Evolutionary conservation across 2,797 vertebrate genomes (phyloP).

Genomic region (Epinephelus malabaricus): DNA sequence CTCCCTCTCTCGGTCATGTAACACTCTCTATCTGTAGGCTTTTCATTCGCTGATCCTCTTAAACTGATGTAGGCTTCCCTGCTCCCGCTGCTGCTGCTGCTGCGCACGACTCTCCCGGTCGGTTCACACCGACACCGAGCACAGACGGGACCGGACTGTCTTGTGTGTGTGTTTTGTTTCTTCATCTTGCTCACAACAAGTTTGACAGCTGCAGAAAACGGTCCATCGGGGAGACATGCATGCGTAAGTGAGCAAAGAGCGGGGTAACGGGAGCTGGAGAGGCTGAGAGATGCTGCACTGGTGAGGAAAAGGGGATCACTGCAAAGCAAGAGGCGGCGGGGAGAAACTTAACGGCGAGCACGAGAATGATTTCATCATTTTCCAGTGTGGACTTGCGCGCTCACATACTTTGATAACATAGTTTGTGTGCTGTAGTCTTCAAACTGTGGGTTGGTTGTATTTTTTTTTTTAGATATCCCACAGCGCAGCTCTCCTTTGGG

Average conservation of each 20-base stretch:
- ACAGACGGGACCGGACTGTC: not conserved
- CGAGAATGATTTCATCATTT: not conserved
- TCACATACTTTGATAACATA: not conserved
- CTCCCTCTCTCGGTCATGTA: constrained; percentile 10
- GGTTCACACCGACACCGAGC: not conserved
- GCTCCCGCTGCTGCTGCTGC: constrained; percentile 12
- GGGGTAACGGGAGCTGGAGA: not conserved
- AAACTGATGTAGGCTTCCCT: constrained; percentile 36
- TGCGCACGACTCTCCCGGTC: constrained; percentile 44
- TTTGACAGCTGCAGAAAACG: constrained; percentile 25
- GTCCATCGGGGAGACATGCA: not conserved
- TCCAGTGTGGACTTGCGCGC: not conserved
- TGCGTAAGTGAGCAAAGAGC: not conserved
- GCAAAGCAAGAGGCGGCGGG: not conserved
- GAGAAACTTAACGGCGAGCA: not conserved
- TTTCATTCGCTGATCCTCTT: constrained; percentile 53
- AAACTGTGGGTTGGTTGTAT: not conserved
- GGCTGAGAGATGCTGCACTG: not conserved
- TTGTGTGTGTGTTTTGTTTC: no score
- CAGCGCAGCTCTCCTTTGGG: not conserved
- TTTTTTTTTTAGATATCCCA: no score
- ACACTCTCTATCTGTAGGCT: constrained; percentile 13
- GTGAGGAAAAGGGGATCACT: not conserved
- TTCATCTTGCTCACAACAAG: constrained; percentile 17
- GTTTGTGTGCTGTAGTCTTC: not conserved